Evolutionary conservation across 1,140 invertebrate species (phyloP).

Genomic region (Hydropsyche tenuis): DNA sequence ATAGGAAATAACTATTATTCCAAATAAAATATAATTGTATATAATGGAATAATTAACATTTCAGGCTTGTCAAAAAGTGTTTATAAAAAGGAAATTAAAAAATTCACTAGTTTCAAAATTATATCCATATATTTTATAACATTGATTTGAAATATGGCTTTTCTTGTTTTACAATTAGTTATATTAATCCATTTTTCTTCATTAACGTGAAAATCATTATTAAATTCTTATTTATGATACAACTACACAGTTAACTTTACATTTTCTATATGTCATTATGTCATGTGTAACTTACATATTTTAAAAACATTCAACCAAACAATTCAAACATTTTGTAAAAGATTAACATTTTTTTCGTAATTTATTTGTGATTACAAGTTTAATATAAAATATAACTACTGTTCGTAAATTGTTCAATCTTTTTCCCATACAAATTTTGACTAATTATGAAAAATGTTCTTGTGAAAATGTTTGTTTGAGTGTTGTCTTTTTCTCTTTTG

Average conservation of each 20-base stretch:
- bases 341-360: not conserved
- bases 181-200: too few relatives aligned
- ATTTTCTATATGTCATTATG: not conserved
- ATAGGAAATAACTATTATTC: conserved; percentile 8
- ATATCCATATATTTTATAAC: not conserved
- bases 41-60: conserved; percentile 34
- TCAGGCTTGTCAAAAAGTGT: conserved; percentile 8
- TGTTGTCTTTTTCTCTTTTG: conserved; percentile 43
- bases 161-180: conserved; percentile 14
- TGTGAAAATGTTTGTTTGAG: conserved; percentile 37
- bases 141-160: conserved; percentile 12
- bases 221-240: too few relatives aligned
- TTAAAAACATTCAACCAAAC: not conserved
- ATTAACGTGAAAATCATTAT: too few relatives aligned
- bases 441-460: conserved; percentile 4
- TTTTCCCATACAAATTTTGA: not conserved
- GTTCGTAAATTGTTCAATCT: not conserved
- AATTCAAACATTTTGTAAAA: not conserved
- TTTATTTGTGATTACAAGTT: not conserved
- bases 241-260: not conserved
- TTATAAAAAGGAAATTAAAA: not conserved
- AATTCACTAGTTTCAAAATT: conserved; percentile 6
- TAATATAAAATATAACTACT: not conserved
- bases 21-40: conserved; percentile 23
- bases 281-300: not conserved